These are phyloP conservation scores for Patiria miniata DNA, from an alignment of 35 echinoderm and acorn worm species.

Conservation along the genomic window DNA sequence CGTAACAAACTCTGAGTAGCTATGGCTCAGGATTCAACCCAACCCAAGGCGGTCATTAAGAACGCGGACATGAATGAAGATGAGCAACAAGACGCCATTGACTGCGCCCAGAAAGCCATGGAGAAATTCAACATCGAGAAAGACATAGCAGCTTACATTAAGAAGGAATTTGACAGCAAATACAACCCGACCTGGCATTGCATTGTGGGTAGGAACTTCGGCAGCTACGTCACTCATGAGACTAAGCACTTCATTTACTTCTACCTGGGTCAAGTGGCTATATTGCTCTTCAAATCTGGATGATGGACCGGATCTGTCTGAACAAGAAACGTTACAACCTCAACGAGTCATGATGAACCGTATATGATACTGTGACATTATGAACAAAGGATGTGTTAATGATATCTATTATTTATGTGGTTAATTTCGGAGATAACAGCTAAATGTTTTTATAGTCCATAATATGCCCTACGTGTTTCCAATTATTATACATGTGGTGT, in stretches of 20 bases:
- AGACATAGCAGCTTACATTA: conserved; percentile 94
- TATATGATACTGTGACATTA: no score
- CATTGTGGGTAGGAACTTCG: conserved; percentile 96
- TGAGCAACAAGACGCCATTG: conserved; percentile 55
- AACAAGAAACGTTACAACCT: no score
- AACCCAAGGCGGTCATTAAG: conserved; percentile 48
- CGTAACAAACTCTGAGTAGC: no score
- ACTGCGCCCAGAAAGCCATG: conserved; percentile 59
- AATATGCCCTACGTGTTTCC: no score
- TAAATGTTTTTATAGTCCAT: no score
- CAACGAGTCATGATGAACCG: no score
- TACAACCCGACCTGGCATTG: conserved; percentile 99
- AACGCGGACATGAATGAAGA: conserved; percentile 64
- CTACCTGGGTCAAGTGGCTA: conserved; percentile 89
- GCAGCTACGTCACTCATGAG: conserved; percentile 98
- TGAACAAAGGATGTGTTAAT: no score
- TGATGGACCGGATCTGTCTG: background rate
- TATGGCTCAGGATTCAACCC: background rate
- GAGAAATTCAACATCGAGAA: conserved; percentile 98
- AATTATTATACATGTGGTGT: no score
- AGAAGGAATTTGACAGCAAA: conserved; percentile 99
- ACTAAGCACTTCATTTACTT: conserved; percentile 99
- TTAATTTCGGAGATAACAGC: no score
- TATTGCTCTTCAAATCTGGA: conserved; percentile 94
- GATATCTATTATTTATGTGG: no score